Conservation (phyloP, 92 coral and sea anemone genomes). For the Blastomussa wellsi region DNA sequence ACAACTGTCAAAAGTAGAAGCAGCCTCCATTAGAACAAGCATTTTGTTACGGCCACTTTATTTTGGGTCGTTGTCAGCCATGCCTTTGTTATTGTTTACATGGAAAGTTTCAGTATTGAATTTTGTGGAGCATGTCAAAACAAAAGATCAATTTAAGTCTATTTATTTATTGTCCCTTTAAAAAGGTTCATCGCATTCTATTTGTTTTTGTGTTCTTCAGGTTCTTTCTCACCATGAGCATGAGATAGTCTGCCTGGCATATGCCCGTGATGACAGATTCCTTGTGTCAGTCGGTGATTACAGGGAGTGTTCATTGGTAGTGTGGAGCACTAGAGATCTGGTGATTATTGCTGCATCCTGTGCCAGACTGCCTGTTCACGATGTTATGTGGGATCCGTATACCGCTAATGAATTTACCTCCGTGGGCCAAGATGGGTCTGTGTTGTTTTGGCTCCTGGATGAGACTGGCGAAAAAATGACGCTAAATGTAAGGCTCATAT, state of each 20-base stretch:
- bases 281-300: constrained; percentile 97
- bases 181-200: not conserved
- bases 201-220: constrained; percentile 39
- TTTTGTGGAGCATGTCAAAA: too few relatives aligned
- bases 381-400: constrained; percentile 91
- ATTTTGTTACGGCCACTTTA: too few relatives aligned
- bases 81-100: too few relatives aligned
- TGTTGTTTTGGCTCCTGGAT: constrained; percentile 93
- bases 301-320: constrained; percentile 92
- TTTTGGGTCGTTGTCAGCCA: too few relatives aligned
- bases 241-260: constrained; percentile 85
- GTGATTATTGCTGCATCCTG: constrained; percentile 83
- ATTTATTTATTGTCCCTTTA: not conserved
- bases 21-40: too few relatives aligned
- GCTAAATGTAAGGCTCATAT: constrained; percentile 69
- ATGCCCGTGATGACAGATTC: constrained; percentile 95
- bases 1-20: too few relatives aligned
- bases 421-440: constrained; percentile 88
- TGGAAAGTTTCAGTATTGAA: too few relatives aligned
- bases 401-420: constrained; percentile 93
- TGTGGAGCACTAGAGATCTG: constrained; percentile 85
- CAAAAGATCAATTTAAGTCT: too few relatives aligned
- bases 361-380: constrained; percentile 87
- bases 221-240: constrained; percentile 83
- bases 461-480: constrained; percentile 80